Percentiles rank a stretch among this genome's conserved stretches.
These are phyloP conservation scores for Lepidurus arcticus DNA, from an alignment of 1,140 invertebrate species.

Conservation along the genomic window DNA sequence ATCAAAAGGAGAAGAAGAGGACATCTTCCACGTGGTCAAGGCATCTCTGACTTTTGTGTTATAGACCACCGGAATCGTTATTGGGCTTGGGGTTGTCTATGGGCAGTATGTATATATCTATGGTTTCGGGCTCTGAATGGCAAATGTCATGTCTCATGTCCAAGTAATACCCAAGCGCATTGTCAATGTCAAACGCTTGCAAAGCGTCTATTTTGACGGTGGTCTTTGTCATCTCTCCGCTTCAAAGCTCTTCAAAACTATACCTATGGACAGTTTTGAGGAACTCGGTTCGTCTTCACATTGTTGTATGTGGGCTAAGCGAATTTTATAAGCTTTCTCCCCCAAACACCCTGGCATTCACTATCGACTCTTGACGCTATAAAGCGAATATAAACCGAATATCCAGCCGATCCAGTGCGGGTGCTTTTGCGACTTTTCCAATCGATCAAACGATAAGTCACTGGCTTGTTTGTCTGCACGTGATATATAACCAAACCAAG, in stretches of 20 bases:
- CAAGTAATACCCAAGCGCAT: neutral
- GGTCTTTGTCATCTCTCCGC: neutral
- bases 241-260: neutral
- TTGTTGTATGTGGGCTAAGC: too few species aligned
- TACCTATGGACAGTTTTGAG: neutral
- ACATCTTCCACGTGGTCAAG: neutral
- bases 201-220: slow-evolving; percentile 7
- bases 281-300: too few species aligned
- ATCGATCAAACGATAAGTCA: neutral
- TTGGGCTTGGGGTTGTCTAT: neutral
- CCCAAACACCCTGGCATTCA: too few species aligned
- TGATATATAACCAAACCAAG: neutral
- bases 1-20: neutral
- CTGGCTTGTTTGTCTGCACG: slow-evolving; percentile 5
- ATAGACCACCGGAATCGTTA: slow-evolving; percentile 21
- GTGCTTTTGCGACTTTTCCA: neutral
- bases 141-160: slow-evolving; percentile 21
- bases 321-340: too few species aligned
- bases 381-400: too few species aligned
- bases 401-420: neutral
- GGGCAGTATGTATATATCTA: neutral
- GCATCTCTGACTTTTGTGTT: neutral
- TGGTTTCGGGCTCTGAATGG: neutral
- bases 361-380: too few species aligned
- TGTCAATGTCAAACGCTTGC: neutral